Base-by-base conservation (phyloP, 2,797 vertebrate genomes). In the Mastacembelus armatus region DNA sequence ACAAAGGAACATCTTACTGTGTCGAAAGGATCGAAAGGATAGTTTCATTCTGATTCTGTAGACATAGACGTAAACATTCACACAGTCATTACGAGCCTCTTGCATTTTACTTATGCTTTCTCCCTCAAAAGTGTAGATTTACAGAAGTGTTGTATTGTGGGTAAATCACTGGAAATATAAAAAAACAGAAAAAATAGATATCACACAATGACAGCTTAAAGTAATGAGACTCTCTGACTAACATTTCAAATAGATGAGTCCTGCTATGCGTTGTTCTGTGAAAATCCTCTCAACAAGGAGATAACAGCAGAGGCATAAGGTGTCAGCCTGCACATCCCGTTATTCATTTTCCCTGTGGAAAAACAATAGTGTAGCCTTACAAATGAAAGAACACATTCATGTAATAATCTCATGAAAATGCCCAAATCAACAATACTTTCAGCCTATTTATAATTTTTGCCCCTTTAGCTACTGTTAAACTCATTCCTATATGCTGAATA, bases 1-100 rank as follows among this genome's bases (percentile, higher is more conserved):
- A 92, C 85, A 88, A 81, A 81, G 87, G 79, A 80, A 30, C 79
- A 16, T 87, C 87, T 88, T 77, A 73, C 79, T 78, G 54, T 72
- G 77, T 74, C 30, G 50, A 75, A 52, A 77, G 73, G 77, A 83
- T 83, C 76, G n/a, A 80, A 88, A n/a, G n/a, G n/a, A 91, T 85
- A 47, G 78, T 89, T 89, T 86, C 85, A 78, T 71, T 35, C 54
- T 10, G 33, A 48, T 59, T 65, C 65, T 74, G 68, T 57, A 3
- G 2, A 61, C 66, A 65, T 49, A 40, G 52, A 62, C 35, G 26
- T 14, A 56, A 55, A 51, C 50, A 39, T 38, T 43, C 29, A 66
- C 44, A 60, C 15, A 59, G 76, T 64, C 67, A 38, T 79, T 33
- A 19, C 70, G 60, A 77, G 66, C 50, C 42, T 18, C 30, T 19